Base-by-base conservation (phyloP, 2,888 invertebrate species). In the Lamproptera curius region DNA sequence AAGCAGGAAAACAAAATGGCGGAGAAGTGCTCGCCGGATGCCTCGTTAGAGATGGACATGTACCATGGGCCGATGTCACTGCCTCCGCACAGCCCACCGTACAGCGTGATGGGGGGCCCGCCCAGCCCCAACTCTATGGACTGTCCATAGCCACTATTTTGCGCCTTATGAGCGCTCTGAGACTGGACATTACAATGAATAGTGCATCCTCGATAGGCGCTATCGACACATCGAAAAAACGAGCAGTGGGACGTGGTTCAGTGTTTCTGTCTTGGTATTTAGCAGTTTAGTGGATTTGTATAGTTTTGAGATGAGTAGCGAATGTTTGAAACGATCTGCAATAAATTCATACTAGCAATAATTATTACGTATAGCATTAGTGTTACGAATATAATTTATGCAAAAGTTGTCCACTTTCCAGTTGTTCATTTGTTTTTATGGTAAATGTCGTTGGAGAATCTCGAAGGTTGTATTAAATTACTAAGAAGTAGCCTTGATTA, bases 1-100 rank as follows among this genome's bases (percentile, higher is more conserved):
- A 94, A 94, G 70, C 94, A 94, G 69, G 94, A 94, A 71, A 92
- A 92, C 75, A 93, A 93, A 67, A 80, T 88, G 79, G 89, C 91
- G 57, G 93, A 93, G 67, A 93, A 93, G 67, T 92, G 92, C 68
- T 91, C 92, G 13, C 91, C 91, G 59, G 89, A 89, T 59, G 89
- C 88, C 0, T 90, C 91, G 43, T 73, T 92, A 63, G 91, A 91
- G 70, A 82, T 91, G 88, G 91, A 92, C 64, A 81, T 91, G 72
- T 91, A 91, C 70, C 86, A 88, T 58, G 90, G 90, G 31, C 90
- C 91, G 60, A 90, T 92, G 88, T 91, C 92, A 34, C 86, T 92
- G 73, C 90, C 92, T 42, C 90, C 92, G 42, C 92, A 92, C 85
- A 92, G 92, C 70, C 92, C 92, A 23, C 90, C 91, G 13, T 92